Base-by-base conservation (phyloP, 2,113 vertebrate species). In the Microtus oregoni region DNA sequence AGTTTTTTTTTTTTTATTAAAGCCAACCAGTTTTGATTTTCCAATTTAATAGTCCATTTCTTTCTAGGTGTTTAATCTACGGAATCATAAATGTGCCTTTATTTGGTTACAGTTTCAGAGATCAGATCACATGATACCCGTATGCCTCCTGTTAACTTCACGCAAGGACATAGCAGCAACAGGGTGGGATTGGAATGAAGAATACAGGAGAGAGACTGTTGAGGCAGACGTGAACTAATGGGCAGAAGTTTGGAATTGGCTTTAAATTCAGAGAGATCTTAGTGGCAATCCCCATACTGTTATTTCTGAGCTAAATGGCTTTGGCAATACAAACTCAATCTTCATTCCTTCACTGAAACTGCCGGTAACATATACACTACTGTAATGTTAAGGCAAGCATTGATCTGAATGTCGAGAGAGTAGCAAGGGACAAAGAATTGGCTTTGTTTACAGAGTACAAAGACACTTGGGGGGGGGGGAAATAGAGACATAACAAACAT, bases 21-120 rank as follows among this genome's bases (percentile, higher is more conserved):
- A 78, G 35, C 63, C 35, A 47, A 87, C 38, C 55, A 67, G 68
- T 95, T 90, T 97, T 75, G 22, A 72, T 58, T 90, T 96, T 88
- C 61, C 7, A 87, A 50, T 92, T 93, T 70, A 90, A 91, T 90
- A 89, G 22, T 91, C 38, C 1, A 41, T 65, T 87, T 96, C 20
- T 92, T 91, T 96, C 72, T 55, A 96, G 30, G 30, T 75, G 12
- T 79, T 47, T 41, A 17, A 90, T 83, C 26, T 81, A 3, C 28
- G 65, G 35, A 52, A 92, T 78, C 50, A 44, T 44, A 82, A 78
- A 44, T 86, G 91, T 44, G 50, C 14, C 86, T 76, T 90, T 81
- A 63, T 17, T 65, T 15, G 2, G 32, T n/a, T 77, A 47, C 4
- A 88, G 0, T 89, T 79, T 86, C 55, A 65, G 96, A 89, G 41